Evolutionary conservation across 2,113 vertebrate genomes (phyloP), one percentile per base, ranked within the genome.

Genomic region (Vanacampus margaritifer): DNA sequence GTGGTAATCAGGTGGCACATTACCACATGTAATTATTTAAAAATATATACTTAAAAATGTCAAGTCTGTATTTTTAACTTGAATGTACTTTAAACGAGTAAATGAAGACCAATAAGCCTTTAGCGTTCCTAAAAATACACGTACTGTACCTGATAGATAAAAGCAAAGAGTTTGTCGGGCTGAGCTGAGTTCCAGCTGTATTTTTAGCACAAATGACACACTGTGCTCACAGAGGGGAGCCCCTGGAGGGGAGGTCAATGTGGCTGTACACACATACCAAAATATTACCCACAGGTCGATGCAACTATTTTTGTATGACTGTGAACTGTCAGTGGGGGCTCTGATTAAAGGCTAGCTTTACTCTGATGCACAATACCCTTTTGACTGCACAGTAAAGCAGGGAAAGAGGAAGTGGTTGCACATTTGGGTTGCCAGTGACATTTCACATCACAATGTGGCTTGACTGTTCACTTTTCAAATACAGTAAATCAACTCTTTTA

Each of bases 141-240:
- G 78, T 68, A 16, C 54, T 56, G 37, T 62, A 62, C 60, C 60
- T 43, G n/a, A 90, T 87, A 89, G 86, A 88, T 83, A 37, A 90
- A 89, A 86, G 82, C 64, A 70, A 79, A 74, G 65, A 37, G 65
- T 67, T 65, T 75, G 64, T 73, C 76, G 73, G 64, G 71, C 73
- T 82, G 76, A 84, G 80, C 76, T 64, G 53, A 21, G 72, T 83
- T 80, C 68, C 81, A 71, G 69, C 43, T 45, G 65, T 90, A 90
- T 90, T 90, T 90, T 90, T 92, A 90, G 84, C 75, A 82, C 79
- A 76, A 80, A 81, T 81, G 68, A 78, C 70, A 69, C 80, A 74
- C 72, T 75, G 65, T 82, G 73, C 74, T 65, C 66, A 75, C 64
- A 70, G 77, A 57, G 60, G 67, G 69, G 66, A 24, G n/a, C 32